Base-by-base conservation (phyloP, 1,140 invertebrate species). In the Ericerus pela region DNA sequence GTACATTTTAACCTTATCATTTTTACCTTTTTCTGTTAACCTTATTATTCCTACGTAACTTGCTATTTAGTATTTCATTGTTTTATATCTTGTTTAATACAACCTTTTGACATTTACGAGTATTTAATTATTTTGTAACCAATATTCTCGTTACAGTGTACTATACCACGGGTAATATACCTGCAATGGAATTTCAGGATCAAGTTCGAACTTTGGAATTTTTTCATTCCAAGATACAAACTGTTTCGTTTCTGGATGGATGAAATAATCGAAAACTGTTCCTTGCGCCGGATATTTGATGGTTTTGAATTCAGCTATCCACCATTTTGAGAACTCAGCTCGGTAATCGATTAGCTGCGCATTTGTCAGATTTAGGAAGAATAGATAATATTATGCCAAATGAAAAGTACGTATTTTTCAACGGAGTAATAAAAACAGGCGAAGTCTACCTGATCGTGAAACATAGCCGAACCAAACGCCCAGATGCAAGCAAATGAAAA, bases 321-420 rank as follows among this genome's bases (percentile, higher is more conserved):
- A 98, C 93, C 93, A 97, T 75, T 96, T 96, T 10, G 87, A 90
- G 67, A 96, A 97, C 68, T 97, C 90, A 0, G 83, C 74, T 56
- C 85, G 69, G 65, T 86, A 79, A 68, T 84, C 81, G 0, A 75
- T 70, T 11, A 76, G 65, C 78, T 81, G 61, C 11, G 26, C n/a
- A n/a, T n/a, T n/a, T n/a, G n/a, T 16, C 20, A n/a, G 16, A 18
- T 4, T 22, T 53, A 11, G 26, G 33, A 60, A 31, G 26, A 64
- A 61, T 52, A 61, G 33, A 58, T 36, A 57, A 60, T 36, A 20
- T 33, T 33, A 10, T n/a, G 30, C n/a, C 30, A 33, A n/a, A 33
- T 33, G 30, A 33, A 33, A 33, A 33, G 30, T 33, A 8, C 30
- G 8, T 8, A 33, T 33, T 33, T 33, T 33, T 33, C n/a, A n/a